Percentiles rank a stretch among this genome's conserved stretches.
phyloP scores from a whole-genome alignment of 2,113 vertebrate genomes.

The Sprattus sprattus region DNA sequence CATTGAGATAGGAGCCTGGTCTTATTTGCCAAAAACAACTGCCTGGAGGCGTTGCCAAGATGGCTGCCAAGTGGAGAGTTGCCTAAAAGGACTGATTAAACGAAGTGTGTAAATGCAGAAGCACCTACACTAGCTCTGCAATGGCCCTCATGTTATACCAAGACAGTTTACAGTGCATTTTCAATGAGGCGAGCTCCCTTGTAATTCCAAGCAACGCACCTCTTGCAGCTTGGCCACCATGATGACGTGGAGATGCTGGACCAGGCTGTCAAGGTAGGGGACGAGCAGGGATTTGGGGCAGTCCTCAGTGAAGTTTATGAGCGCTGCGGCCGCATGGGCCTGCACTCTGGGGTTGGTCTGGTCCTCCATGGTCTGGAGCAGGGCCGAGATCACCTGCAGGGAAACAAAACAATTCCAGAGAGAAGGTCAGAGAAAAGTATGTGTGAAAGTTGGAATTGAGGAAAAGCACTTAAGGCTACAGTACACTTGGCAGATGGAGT shows the following conservation, averaged over 20 bases:
- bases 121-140: no score
- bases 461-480: no score
- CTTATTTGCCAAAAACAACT: no score
- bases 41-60: no score
- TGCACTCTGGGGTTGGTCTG: constrained; percentile 94
- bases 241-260: constrained; percentile 93
- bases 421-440: neutral
- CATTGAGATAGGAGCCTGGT: no score
- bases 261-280: constrained; percentile 90
- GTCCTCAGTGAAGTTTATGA: constrained; percentile 98
- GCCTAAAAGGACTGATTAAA: neutral
- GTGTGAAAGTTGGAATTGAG: no score
- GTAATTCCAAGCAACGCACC: constrained; percentile 60
- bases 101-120: neutral
- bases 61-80: no score
- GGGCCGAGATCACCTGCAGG: constrained; percentile 86
- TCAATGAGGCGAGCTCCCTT: neutral
- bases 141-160: neutral
- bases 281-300: constrained; percentile 92
- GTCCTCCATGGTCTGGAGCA: constrained; percentile 97
- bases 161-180: neutral
- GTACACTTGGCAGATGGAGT: no score
- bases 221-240: constrained; percentile 97
- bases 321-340: constrained; percentile 93
- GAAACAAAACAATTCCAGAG: no score